Conservation (phyloP, 2,888 invertebrate genomes). For the Lasioglossum vierecki region DNA sequence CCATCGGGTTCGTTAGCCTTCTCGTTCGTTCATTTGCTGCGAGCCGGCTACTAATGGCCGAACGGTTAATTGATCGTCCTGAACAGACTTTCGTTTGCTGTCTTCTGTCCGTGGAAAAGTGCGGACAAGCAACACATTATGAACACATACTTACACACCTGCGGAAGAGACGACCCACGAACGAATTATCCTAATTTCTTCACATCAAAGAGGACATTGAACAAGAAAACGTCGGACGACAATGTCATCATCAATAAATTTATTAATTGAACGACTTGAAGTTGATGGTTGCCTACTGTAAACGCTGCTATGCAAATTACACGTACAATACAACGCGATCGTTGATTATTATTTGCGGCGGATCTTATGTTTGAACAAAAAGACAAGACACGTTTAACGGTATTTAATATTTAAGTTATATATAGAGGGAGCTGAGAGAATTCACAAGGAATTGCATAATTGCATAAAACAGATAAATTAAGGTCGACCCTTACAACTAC, state of each 20-base stretch:
- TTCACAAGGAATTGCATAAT: background rate
- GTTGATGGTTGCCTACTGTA: background rate
- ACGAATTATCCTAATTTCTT: background rate
- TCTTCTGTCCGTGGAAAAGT: background rate
- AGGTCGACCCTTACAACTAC: background rate
- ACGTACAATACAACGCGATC: background rate
- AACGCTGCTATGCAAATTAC: background rate
- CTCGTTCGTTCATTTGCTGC: constrained; percentile 33
- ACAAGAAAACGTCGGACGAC: background rate
- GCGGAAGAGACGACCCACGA: background rate
- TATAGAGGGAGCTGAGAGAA: background rate
- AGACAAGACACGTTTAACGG: background rate
- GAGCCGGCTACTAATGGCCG: constrained; percentile 21
- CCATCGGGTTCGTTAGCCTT: constrained; percentile 50
- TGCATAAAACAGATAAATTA: background rate
- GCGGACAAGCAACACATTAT: background rate
- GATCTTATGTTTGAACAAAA: background rate
- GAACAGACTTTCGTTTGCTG: constrained; percentile 58
- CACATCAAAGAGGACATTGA: background rate
- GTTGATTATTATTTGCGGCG: background rate
- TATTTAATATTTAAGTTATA: background rate
- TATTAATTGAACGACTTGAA: background rate
- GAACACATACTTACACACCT: background rate
- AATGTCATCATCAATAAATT: no score
- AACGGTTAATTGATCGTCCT: constrained; percentile 53